These are phyloP conservation scores for Pachyuromys duprasi DNA, from an alignment of 2,797 vertebrate genomes.

Conservation along the genomic window DNA sequence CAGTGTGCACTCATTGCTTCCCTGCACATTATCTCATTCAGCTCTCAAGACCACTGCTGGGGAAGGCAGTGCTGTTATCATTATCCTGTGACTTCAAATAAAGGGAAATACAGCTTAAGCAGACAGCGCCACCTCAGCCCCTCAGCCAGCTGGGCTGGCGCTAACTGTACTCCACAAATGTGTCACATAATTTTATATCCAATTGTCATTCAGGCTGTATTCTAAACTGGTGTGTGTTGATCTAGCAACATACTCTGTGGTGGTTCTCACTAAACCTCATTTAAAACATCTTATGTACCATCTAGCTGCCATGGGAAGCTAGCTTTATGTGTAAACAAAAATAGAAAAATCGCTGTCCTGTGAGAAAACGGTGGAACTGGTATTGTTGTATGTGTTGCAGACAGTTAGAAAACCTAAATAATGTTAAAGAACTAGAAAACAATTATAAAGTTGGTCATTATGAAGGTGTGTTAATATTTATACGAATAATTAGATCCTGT, in stretches of 20 bases:
- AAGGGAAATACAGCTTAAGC: not conserved
- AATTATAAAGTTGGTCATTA: not conserved
- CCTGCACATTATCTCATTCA: not conserved
- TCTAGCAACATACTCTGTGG: not conserved
- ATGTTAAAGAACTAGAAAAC: not conserved
- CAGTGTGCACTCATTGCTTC: not conserved
- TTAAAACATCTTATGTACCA: not conserved
- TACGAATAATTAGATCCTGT: not conserved
- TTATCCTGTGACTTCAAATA: not conserved
- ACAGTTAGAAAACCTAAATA: not conserved
- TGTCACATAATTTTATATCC: not conserved
- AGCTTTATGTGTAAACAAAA: not conserved
- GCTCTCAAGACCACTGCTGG: not conserved
- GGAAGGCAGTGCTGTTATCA: not conserved
- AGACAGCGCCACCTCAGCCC: too few species aligned
- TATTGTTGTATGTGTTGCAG: not conserved
- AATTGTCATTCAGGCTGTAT: not conserved
- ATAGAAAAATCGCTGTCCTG: not conserved
- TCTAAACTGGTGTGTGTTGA: not conserved
- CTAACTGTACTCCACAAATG: not conserved
- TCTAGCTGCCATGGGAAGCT: not conserved
- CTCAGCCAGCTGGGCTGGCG: not conserved
- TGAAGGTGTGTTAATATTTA: not conserved
- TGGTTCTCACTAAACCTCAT: not conserved
- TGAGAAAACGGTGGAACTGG: not conserved